phyloP scores from a whole-genome alignment of 2,113 vertebrate species.

The Polyodon spathula region DNA sequence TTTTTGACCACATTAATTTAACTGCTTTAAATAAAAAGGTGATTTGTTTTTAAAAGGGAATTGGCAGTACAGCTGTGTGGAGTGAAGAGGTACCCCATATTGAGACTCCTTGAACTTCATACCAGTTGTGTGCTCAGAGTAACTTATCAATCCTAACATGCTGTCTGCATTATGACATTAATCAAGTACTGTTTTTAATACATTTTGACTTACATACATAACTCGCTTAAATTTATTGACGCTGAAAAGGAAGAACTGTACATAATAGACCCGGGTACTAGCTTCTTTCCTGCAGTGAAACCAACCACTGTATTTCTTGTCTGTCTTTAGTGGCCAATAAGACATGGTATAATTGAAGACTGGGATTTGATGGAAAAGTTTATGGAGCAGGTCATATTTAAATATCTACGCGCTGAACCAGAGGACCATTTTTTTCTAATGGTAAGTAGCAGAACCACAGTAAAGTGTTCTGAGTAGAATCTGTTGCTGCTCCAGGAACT shows the following conservation, averaged over 20 bases:
- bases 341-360: conserved; percentile 71
- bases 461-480: neutral
- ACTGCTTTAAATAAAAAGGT: too few species aligned
- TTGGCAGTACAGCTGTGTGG: too few species aligned
- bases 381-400: conserved; percentile 81
- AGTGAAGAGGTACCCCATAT: too few species aligned
- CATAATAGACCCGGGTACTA: conserved; percentile 1
- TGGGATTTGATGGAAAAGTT: conserved; percentile 86
- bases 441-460: conserved; percentile 44
- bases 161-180: too few species aligned
- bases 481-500: neutral
- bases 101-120: too few species aligned
- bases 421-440: conserved; percentile 81
- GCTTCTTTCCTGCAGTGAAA: neutral
- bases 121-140: too few species aligned
- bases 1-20: too few species aligned
- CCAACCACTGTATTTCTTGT: neutral
- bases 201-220: too few species aligned
- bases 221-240: too few species aligned
- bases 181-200: too few species aligned
- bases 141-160: too few species aligned
- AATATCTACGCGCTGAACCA: conserved; percentile 74
- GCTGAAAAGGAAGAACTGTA: neutral
- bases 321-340: conserved; percentile 57
- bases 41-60: too few species aligned